Percentiles rank a stretch among this genome's conserved stretches.
Conservation (phyloP, 2,888 invertebrate species). For the Cryptocheilus praepositus region DNA sequence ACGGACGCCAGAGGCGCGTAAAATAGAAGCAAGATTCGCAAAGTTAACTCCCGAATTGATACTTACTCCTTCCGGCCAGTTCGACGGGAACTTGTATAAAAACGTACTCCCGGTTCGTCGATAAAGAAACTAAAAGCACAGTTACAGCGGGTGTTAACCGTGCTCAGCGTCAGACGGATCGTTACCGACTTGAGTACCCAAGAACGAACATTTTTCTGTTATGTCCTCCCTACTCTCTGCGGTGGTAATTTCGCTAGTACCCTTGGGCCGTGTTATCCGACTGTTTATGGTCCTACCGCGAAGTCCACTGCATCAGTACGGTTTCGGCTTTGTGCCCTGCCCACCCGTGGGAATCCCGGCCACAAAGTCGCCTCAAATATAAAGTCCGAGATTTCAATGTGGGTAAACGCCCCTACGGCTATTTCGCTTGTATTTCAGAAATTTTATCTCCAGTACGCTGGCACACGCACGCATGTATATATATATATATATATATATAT, state of each 20-base stretch:
- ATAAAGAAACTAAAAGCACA: no score
- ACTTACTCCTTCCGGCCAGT: no score
- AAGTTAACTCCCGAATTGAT: no score
- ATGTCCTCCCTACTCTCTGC: neutral
- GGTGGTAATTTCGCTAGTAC: slow-evolving; percentile 20
- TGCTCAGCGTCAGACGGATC: neutral
- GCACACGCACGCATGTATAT: no score
- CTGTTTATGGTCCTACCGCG: slow-evolving; percentile 26
- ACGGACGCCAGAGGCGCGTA: no score
- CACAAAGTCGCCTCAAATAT: slow-evolving; percentile 28
- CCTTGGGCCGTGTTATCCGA: slow-evolving; percentile 17
- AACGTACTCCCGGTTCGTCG: no score
- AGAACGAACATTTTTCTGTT: slow-evolving; percentile 16
- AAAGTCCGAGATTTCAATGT: slow-evolving; percentile 30
- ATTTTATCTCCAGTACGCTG: slow-evolving; percentile 20
- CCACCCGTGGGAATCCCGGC: slow-evolving; percentile 17
- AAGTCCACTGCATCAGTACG: slow-evolving; percentile 22
- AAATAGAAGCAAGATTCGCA: no score
- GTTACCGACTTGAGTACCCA: slow-evolving; percentile 8
- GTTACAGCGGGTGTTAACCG: no score
- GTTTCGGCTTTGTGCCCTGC: slow-evolving; percentile 21
- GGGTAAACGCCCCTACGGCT: slow-evolving; percentile 17
- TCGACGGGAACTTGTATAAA: no score
- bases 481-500: no score
- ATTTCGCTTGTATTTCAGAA: slow-evolving; percentile 26